phyloP scores from a whole-genome alignment of 2,888 invertebrate genomes.

The Himalopsyche tibetana region DNA sequence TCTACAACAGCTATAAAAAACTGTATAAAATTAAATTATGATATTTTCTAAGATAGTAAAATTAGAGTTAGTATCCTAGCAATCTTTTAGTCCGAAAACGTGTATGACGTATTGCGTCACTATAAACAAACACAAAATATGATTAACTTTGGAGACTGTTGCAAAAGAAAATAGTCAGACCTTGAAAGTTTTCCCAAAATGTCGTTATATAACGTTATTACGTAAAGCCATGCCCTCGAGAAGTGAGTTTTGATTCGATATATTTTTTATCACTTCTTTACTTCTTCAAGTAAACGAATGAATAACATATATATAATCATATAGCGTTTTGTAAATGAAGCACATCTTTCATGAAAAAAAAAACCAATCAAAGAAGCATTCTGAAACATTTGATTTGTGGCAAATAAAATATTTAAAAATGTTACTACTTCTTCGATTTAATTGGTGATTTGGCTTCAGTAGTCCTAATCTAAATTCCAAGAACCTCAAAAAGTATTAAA shows the following conservation, averaged over 20 bases:
- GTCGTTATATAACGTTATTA: conserved; percentile 23
- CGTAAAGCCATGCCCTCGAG: conserved; percentile 13
- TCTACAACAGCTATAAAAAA: no score
- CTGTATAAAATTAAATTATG: no score
- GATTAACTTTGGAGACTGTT: neutral
- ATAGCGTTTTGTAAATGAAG: no score
- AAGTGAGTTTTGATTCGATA: conserved; percentile 25
- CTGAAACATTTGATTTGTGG: no score
- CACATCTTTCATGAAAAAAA: no score
- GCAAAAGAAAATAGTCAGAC: conserved; percentile 8
- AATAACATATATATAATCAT: no score
- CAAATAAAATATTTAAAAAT: no score
- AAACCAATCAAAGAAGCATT: no score
- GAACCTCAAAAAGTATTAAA: no score
- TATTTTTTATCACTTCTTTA: neutral
- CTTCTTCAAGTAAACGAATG: neutral
- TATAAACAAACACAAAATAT: conserved; percentile 24
- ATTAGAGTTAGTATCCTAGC: neutral
- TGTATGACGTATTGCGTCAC: neutral
- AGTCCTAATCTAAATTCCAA: no score
- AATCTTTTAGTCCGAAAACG: neutral
- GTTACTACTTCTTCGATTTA: no score
- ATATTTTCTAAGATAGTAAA: neutral
- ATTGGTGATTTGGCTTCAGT: no score
- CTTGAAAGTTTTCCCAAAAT: conserved; percentile 15